A percentile compares a stretch with the other conserved stretches of the same genome.
Conservation (phyloP, 2,113 vertebrate species). For the Psilopogon haemacephalus region DNA sequence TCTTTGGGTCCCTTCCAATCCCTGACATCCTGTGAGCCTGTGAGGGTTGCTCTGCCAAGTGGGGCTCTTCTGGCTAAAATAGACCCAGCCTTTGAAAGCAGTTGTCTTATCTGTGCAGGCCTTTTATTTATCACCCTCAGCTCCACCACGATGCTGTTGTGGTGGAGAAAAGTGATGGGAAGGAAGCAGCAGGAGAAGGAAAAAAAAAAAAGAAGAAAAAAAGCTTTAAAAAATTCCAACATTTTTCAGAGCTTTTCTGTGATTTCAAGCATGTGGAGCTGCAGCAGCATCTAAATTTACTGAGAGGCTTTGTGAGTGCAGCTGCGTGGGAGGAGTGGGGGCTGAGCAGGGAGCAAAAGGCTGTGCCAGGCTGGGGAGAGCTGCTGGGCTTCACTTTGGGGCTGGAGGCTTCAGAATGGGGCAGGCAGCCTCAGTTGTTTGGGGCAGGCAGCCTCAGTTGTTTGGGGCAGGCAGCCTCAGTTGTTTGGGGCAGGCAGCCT, state of each 20-base stretch:
- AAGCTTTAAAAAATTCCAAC: background rate
- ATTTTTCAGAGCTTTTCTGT: background rate
- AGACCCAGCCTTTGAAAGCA: background rate
- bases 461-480: too few relatives aligned
- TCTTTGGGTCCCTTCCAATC: too few relatives aligned
- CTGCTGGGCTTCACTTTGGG: background rate
- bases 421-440: too few relatives aligned
- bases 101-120: background rate
- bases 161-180: background rate
- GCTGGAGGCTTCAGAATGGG: too few relatives aligned
- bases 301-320: constrained; percentile 14
- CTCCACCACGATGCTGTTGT: background rate
- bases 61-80: constrained; percentile 30
- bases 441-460: too few relatives aligned
- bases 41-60: background rate
- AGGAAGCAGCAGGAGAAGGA: background rate
- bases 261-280: background rate
- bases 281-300: constrained; percentile 19
- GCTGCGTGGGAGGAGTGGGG: background rate
- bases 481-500: too few relatives aligned
- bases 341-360: background rate
- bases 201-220: background rate
- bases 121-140: background rate
- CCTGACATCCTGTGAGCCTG: too few relatives aligned
- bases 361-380: background rate